phyloP scores from a whole-genome alignment of 1,140 invertebrate genomes.

The Oryctes rhinoceros region DNA sequence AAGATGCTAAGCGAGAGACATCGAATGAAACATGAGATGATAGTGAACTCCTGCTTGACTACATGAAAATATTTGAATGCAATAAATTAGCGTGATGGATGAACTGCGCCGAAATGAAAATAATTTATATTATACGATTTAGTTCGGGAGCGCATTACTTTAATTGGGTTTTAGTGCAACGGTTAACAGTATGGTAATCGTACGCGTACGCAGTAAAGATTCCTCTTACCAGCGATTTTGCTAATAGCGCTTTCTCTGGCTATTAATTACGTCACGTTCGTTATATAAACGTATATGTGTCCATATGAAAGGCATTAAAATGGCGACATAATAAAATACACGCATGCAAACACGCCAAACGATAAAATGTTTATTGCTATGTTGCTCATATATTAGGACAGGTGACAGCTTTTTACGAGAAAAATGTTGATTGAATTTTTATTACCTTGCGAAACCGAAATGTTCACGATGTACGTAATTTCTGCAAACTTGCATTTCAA shows the following conservation, averaged over 20 bases:
- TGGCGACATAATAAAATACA: neutral
- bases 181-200: no score
- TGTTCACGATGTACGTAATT: neutral
- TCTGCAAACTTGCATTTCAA: neutral
- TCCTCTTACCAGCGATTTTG: neutral
- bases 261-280: neutral
- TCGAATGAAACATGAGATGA: no score
- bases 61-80: no score
- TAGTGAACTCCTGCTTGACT: no score
- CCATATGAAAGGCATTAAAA: neutral
- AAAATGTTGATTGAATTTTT: neutral
- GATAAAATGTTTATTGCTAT: conserved; percentile 7
- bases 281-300: neutral
- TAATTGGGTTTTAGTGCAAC: no score
- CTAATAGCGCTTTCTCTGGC: conserved; percentile 1
- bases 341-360: neutral
- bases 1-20: no score
- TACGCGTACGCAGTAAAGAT: neutral
- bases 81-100: no score
- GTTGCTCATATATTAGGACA: neutral
- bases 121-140: no score
- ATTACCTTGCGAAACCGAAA: neutral
- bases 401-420: conserved; percentile 8
- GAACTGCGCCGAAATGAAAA: no score
- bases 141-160: no score